These are phyloP conservation scores for Brachyalestes nurse DNA, from an alignment of 2,797 vertebrate genomes.

Conservation along the genomic window DNA sequence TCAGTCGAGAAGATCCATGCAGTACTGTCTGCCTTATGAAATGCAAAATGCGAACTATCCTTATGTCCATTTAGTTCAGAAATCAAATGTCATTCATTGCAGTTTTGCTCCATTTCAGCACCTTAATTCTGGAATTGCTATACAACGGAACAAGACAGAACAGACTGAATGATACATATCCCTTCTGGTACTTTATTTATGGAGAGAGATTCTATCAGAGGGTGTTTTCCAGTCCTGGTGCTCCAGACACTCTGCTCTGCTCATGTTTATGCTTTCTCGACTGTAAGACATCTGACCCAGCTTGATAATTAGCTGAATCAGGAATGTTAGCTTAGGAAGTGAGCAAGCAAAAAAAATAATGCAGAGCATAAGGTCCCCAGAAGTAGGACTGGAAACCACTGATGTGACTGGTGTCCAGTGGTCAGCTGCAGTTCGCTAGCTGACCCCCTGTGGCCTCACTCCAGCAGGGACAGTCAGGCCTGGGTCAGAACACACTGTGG, in stretches of 20 bases:
- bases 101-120: not conserved
- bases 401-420: constrained; percentile 68
- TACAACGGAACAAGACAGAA: constrained; percentile 8
- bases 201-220: constrained; percentile 48
- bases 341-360: constrained; percentile 50
- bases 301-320: constrained; percentile 29
- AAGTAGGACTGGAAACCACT: not conserved
- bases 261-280: not conserved
- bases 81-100: not conserved
- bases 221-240: not conserved
- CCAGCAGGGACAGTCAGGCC: constrained; percentile 68
- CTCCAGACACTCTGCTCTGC: not conserved
- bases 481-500: constrained; percentile 58
- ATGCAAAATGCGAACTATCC: not conserved
- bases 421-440: constrained; percentile 73
- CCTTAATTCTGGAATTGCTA: constrained; percentile 22
- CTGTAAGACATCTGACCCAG: not conserved
- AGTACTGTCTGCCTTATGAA: not conserved
- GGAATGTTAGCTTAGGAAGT: constrained; percentile 63
- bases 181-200: constrained; percentile 65
- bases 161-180: constrained; percentile 48
- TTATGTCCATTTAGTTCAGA: not conserved
- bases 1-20: not conserved
- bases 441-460: constrained; percentile 71
- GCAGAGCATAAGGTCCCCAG: not conserved